phyloP scores from a whole-genome alignment of 2,888 invertebrate species.

The Orthosia cruda region DNA sequence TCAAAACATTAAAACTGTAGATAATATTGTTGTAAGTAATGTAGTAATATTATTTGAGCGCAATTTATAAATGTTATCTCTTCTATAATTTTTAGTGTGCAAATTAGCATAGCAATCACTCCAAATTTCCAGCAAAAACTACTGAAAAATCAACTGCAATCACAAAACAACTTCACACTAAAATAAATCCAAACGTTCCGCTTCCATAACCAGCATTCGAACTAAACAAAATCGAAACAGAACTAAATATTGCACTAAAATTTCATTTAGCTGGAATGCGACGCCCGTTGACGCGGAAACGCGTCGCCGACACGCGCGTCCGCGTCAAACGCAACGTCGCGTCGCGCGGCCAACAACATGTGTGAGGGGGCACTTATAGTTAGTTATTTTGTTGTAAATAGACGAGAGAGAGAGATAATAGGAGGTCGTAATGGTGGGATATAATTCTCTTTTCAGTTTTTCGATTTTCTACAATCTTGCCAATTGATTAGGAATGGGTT shows the following conservation, averaged over 20 bases:
- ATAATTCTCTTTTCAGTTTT: not conserved
- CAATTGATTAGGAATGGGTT: not conserved
- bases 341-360: slow-evolving; percentile 32
- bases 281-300: slow-evolving; percentile 68
- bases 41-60: no score
- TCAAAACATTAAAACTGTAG: not conserved
- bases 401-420: not conserved
- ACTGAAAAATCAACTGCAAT: not conserved
- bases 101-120: not conserved
- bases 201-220: slow-evolving; percentile 36
- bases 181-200: slow-evolving; percentile 43
- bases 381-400: slow-evolving; percentile 51
- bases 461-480: not conserved
- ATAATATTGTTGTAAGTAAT: no score
- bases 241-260: slow-evolving; percentile 61
- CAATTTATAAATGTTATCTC: no score
- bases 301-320: slow-evolving; percentile 70
- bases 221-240: slow-evolving; percentile 55
- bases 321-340: slow-evolving; percentile 73
- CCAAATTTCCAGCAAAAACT: not conserved
- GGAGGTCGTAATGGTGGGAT: not conserved
- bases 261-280: slow-evolving; percentile 63
- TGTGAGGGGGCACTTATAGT: slow-evolving; percentile 50
- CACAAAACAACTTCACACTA: not conserved
- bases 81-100: no score